phyloP scores from a whole-genome alignment of 1,140 invertebrate species.

The Drosophila tropicalis region DNA sequence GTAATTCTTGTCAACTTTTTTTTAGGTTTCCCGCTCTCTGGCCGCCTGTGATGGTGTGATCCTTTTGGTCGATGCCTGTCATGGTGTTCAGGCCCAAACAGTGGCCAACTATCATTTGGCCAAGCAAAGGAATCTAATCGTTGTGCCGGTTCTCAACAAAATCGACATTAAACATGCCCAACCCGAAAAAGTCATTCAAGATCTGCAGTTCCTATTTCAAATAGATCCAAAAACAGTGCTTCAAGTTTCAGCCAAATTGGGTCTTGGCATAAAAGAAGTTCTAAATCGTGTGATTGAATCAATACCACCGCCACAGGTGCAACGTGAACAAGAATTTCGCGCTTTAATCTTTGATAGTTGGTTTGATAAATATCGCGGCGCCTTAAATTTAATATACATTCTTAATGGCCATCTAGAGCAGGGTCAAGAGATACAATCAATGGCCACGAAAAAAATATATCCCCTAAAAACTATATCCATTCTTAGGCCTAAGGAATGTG shows the following conservation, averaged over 20 bases:
- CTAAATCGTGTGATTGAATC: slow-evolving; percentile 90
- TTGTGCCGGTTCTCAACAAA: slow-evolving; percentile 98
- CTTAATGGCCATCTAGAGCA: slow-evolving; percentile 89
- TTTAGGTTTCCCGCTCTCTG: slow-evolving; percentile 90
- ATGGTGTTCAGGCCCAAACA: slow-evolving; percentile 98
- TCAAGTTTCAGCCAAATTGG: slow-evolving; percentile 95
- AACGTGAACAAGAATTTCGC: slow-evolving; percentile 87
- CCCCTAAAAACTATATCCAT: slow-evolving; percentile 92
- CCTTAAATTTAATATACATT: slow-evolving; percentile 91
- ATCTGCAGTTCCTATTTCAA: slow-evolving; percentile 93
- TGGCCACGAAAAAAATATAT: slow-evolving; percentile 88
- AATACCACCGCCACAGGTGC: slow-evolving; percentile 90
- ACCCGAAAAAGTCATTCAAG: slow-evolving; percentile 90
- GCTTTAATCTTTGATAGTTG: slow-evolving; percentile 97
- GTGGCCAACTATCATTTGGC: slow-evolving; percentile 98
- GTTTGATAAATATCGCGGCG: slow-evolving; percentile 95
- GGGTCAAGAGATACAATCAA: slow-evolving; percentile 86
- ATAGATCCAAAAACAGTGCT: slow-evolving; percentile 89
- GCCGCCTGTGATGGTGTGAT: slow-evolving; percentile 97
- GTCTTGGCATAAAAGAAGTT: slow-evolving; percentile 90
- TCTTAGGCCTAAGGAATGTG: slow-evolving; percentile 90
- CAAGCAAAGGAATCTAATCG: slow-evolving; percentile 90
- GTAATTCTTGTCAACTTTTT: neutral
- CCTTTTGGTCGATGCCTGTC: slow-evolving; percentile 97
- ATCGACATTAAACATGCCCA: slow-evolving; percentile 97